Base-by-base conservation (phyloP, 1,140 invertebrate species). In the Polypedilum pembai region DNA sequence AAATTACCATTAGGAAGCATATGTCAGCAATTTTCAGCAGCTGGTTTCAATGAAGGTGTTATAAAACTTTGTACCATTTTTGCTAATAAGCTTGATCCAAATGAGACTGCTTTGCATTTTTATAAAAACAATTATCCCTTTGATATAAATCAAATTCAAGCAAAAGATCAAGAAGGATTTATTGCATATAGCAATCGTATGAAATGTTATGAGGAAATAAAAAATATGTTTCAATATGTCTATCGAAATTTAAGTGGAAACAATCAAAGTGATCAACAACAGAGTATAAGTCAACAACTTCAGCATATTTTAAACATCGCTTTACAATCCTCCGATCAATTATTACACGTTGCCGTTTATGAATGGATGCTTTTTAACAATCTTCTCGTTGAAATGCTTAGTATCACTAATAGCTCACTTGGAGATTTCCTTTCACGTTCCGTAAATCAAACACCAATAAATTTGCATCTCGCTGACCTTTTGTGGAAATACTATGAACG, bases 401-500 rank as follows among this genome's bases (percentile, higher is more conserved):
- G 90, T 80, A 86, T 94, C 77, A 84, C 88, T 65, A 90, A 93
- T 74, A 87, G 91, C n/a, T 93, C 91, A 5, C 84, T 97, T 63
- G 93, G 95, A 79, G 86, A 87, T 45, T 97, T 93, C 79, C 80
- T 97, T 12, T 88, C 89, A 73, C 86, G 89, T 33, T 85, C 86
- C 75, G 83, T 86, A 1, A 79, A 82, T 63, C 80, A 83, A 65
- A 83, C 85, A 74, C 81, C 83, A 3, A 83, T 87, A 20, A 85
- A 87, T 75, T 82, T 90, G 0, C 85, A 87, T 73, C 86, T 93
- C 5, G 87, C 94, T 69, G 95, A 98, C 82, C 84, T 99, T 74
- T 83, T 98, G 15, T 98, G 96, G 96, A 95, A 95, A 81, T 96
- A 93, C 81, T 96, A 98, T 79, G 96, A 98, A 81, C 92, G 91